Evolutionary conservation across 2,888 invertebrate species (phyloP), one percentile per base, ranked within the genome.

Genomic region (Hypsopygia costalis): DNA sequence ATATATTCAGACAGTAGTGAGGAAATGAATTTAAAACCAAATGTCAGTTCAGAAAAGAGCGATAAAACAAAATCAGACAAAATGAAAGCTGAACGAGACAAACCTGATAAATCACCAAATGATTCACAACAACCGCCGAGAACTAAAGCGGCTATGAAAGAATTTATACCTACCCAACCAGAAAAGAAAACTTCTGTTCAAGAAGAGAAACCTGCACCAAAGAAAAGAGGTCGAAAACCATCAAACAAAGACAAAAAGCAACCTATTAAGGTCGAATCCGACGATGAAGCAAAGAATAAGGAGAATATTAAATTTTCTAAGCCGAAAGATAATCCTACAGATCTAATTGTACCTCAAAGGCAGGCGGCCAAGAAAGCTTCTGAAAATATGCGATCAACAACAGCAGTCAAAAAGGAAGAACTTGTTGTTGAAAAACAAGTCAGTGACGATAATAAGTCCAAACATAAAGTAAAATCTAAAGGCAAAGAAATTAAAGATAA

Each of bases 281-380:
- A 85, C 43, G 90, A 90, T 58, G 88, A 89, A 49, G 75, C 77
- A 6, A 90, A 81, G 53, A 81, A 85, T 51, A 91, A 90, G 62
- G 89, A 89, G 58, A 89, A 85, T 49, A 65, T 78, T 1, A 90
- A 89, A 58, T 63, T 70, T 12, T 66, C 78, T 0, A 89, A 88
- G 53, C 79, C 81, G 58, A 91, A 90, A 55, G 90, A 91, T 43
- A 85, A 91, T 57, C 92, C 94, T n/a, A 93, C 95, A 1, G 95
- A 96, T 78, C 88, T 96, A 37, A 96, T 97, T 51, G 97, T 97
- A 30, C 97, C 97, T 1, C 97, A 97, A 69, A 89, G 97, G 38
- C 95, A 96, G 79, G 97, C 97, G 20, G 97, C 97, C 16, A 97
- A 96, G 72, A 97, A 96, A 69, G 97, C 97, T 0, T 94, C 95